phyloP scores from a whole-genome alignment of 2,113 vertebrate species.

The Trematomus loennbergii region DNA sequence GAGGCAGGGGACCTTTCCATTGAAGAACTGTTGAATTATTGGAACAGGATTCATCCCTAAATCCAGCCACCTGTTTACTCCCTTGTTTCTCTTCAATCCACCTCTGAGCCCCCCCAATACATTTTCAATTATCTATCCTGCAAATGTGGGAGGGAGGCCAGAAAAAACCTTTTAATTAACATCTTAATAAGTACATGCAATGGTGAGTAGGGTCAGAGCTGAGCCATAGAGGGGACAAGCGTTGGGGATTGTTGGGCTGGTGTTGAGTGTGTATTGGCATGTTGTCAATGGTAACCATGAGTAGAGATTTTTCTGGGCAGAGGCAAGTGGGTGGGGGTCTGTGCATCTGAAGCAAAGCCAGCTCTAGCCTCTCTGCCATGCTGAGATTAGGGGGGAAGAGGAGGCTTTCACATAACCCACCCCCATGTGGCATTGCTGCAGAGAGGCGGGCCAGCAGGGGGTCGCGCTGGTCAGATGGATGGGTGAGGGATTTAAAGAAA shows the following conservation, averaged over 20 bases:
- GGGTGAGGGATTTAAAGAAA: constrained; percentile 43
- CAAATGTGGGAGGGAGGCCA: background rate
- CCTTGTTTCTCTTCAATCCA: constrained; percentile 21
- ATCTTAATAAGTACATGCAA: constrained; percentile 40
- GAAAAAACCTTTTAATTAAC: constrained; percentile 38
- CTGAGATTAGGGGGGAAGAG: constrained; percentile 70
- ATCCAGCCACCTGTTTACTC: constrained; percentile 40
- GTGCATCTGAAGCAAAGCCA: constrained; percentile 65
- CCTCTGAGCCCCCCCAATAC: background rate
- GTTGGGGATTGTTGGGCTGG: constrained; percentile 27
- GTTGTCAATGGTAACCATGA: constrained; percentile 43
- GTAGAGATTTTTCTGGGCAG: constrained; percentile 62
- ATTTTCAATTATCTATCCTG: constrained; percentile 30
- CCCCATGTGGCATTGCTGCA: constrained; percentile 53
- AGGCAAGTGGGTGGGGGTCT: constrained; percentile 50
- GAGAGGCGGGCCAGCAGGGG: constrained; percentile 16
- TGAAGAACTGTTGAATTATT: constrained; percentile 38
- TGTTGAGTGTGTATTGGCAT: constrained; percentile 38
- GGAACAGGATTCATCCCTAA: constrained; percentile 38
- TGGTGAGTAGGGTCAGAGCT: constrained; percentile 34
- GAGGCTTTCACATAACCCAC: constrained; percentile 65
- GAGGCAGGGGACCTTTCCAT: constrained; percentile 24
- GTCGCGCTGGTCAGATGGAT: constrained; percentile 2
- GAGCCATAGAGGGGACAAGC: constrained; percentile 33
- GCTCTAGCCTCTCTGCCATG: constrained; percentile 54